Evolutionary conservation across 2,113 vertebrate genomes (phyloP), one percentile per base, ranked within the genome.

Genomic region (Phalacrocorax pelagicus): DNA sequence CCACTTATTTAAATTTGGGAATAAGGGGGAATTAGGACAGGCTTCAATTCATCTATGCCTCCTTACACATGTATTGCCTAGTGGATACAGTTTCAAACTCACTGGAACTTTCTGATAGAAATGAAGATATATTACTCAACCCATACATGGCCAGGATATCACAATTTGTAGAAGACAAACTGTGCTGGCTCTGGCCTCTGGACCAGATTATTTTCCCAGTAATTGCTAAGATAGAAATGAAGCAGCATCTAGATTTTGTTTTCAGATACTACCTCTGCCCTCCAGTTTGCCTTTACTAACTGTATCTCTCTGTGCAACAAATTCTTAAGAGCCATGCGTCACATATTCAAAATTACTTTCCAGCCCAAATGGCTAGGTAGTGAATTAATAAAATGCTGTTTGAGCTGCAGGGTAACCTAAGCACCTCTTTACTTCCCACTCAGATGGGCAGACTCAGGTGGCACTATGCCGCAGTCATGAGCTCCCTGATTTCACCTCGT

Each of bases 401-500:
- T 62, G 40, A 90, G 27, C 49, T 66, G 24, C 16, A 63, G 20
- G 44, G 36, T 32, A 52, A 44, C 6, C 7, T 55, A 46, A 71
- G 9, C 10, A 75, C 18, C n/a, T 46, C 58, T 81, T 14, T 9
- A 3, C 44, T 54, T 88, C 38, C 49, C 27, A 32, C 40, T 86
- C 32, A 2, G 2, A 5, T 11, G 36, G 27, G 27, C 58, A 72
- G 17, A 69, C 22, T 38, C 2, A 27, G 15, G 7, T 20, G 5
- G 10, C 32, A 38, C 16, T 8, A 10, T 2, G 5, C 17, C 13
- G 3, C 13, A 74, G 38, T 3, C 21, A 38, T 1, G 1, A 54
- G 34, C 52, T 75, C 42, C 46, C 30, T 0, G 0, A 46, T 77
- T 57, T 75, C n/a, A 72, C 22, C 27, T 66, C 8, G 0, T 26